Conservation (phyloP, 2,888 invertebrate genomes). For the Chaetoderma sp. region DNA sequence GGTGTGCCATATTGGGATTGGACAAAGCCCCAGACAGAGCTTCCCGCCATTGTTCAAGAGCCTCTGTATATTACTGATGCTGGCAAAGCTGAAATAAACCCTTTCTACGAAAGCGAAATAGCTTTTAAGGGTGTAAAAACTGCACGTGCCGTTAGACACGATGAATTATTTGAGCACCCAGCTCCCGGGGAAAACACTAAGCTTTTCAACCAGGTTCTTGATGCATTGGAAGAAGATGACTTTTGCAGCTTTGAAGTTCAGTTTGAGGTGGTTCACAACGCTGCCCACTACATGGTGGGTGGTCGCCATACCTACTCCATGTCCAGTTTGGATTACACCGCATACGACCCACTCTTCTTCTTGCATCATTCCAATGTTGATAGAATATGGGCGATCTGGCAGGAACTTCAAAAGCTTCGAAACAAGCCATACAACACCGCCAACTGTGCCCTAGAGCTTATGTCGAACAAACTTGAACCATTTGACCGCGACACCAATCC, state of each 20-base stretch:
- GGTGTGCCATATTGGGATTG: constrained; percentile 44
- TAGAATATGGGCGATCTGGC: constrained; percentile 34
- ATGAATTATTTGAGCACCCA: constrained; percentile 33
- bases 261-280: constrained; percentile 29
- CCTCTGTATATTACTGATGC: constrained; percentile 17
- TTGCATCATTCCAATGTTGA: constrained; percentile 38
- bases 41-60: constrained; percentile 32
- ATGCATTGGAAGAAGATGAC: constrained; percentile 16
- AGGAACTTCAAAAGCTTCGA: constrained; percentile 30
- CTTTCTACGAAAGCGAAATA: constrained; percentile 36
- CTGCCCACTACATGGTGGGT: constrained; percentile 29
- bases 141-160: constrained; percentile 38
- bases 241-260: constrained; percentile 19
- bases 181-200: constrained; percentile 6
- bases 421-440: constrained; percentile 9
- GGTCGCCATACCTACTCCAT: constrained; percentile 27
- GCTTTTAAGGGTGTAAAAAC: constrained; percentile 22
- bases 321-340: constrained; percentile 34
- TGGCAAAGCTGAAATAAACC: constrained; percentile 34
- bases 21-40: constrained; percentile 27
- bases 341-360: constrained; percentile 38
- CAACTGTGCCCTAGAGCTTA: constrained; percentile 20
- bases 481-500: constrained; percentile 19
- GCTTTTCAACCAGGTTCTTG: constrained; percentile 6
- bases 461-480: constrained; percentile 14